Conservation (phyloP, 2,113 vertebrate genomes). For the Crotalus helleri region DNA sequence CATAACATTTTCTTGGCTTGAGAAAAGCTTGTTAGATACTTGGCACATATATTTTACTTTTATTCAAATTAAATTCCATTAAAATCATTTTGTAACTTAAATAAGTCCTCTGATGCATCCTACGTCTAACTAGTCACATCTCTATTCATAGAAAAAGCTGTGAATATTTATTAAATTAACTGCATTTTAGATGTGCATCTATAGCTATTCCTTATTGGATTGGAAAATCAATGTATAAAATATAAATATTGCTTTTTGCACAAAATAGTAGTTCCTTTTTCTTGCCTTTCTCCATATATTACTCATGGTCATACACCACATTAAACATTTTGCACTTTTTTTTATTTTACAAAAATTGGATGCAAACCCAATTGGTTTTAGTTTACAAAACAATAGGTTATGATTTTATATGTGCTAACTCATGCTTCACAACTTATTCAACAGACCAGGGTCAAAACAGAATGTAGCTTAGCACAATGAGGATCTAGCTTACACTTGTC, state of each 20-base stretch:
- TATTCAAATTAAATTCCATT: conserved; percentile 18
- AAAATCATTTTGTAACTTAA: conserved; percentile 12
- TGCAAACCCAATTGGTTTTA: neutral
- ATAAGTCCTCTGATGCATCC: neutral
- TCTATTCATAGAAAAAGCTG: neutral
- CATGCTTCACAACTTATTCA: neutral
- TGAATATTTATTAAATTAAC: neutral
- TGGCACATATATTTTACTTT: neutral
- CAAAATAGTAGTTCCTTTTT: neutral
- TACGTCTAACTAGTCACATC: neutral
- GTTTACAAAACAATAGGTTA: neutral
- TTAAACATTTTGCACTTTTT: neutral
- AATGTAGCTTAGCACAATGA: neutral
- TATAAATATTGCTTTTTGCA: neutral
- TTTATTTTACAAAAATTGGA: neutral
- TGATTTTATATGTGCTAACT: neutral
- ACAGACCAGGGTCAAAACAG: neutral
- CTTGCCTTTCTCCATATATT: neutral
- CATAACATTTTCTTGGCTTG: neutral
- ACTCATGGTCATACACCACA: neutral
- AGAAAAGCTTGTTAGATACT: conserved; percentile 10
- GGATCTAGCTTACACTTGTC: neutral
- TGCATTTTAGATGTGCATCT: neutral
- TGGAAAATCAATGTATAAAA: neutral
- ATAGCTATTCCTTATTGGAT: neutral